Percentiles rank a stretch among this genome's conserved stretches.
phyloP scores from a whole-genome alignment of 2,797 vertebrate species.

The Ptychobarbus kaznakovi region DNA sequence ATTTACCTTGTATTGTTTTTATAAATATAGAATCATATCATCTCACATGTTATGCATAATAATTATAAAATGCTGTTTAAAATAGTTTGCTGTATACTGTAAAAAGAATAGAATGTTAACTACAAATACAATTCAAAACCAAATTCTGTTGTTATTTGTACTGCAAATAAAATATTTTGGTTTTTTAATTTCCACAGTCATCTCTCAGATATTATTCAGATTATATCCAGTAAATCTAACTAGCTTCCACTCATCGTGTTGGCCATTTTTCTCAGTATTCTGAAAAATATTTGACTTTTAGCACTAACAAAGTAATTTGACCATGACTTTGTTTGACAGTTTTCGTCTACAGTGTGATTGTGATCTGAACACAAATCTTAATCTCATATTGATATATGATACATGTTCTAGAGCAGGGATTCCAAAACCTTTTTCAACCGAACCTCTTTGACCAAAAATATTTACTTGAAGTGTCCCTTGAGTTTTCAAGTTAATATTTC shows the following conservation, averaged over 20 bases:
- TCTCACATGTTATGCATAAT: not conserved
- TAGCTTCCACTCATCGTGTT: not conserved
- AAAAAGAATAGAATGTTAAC: not conserved
- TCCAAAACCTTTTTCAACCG: not conserved
- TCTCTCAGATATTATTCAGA: constrained; percentile 59
- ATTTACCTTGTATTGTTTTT: not conserved
- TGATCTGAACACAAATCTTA: not conserved
- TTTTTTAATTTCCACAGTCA: constrained; percentile 22
- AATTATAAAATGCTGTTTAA: not conserved
- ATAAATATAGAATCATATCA: not conserved
- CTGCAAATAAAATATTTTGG: not conserved
- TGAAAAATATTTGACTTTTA: constrained; percentile 8
- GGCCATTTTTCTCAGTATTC: not conserved
- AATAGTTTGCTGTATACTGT: not conserved
- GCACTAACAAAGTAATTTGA: not conserved
- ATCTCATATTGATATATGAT: constrained; percentile 11
- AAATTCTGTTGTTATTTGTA: not conserved
- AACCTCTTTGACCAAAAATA: constrained; percentile 10
- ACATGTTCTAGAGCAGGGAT: not conserved
- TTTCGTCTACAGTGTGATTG: not conserved
- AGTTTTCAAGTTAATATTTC: not conserved
- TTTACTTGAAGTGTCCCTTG: not conserved
- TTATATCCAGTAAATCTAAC: not conserved
- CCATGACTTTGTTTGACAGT: constrained; percentile 25
- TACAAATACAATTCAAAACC: not conserved